A percentile compares a stretch with the other conserved stretches of the same genome.
phyloP scores from a whole-genome alignment of 2,797 vertebrate genomes.

The Gymnothorax javanicus region DNA sequence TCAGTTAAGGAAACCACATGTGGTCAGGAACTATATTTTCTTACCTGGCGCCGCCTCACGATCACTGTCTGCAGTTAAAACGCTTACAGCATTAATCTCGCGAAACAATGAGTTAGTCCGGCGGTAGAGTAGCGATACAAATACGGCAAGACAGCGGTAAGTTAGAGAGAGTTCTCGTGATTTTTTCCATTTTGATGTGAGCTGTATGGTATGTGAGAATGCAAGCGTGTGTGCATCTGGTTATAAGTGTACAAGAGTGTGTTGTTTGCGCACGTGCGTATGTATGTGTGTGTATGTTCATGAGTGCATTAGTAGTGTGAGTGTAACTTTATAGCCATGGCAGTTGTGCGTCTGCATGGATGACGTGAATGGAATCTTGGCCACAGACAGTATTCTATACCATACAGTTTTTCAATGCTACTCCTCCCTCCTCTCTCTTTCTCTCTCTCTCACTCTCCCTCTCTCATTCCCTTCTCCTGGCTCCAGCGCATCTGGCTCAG shows the following conservation, averaged over 20 bases:
- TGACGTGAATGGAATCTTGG: background rate
- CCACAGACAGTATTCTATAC: background rate
- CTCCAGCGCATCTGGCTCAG: background rate
- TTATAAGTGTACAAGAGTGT: background rate
- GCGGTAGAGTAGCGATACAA: too few relatives aligned
- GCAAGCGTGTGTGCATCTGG: background rate
- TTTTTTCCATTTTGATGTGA: too few relatives aligned
- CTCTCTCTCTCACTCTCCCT: background rate
- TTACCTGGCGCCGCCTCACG: too few relatives aligned
- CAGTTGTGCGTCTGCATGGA: background rate
- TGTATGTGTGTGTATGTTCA: background rate
- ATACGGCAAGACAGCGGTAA: too few relatives aligned
- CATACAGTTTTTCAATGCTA: background rate
- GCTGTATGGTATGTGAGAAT: too few relatives aligned
- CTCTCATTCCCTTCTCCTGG: background rate
- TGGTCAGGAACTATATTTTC: too few relatives aligned
- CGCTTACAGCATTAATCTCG: too few relatives aligned
- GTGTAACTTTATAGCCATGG: background rate
- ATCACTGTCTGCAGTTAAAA: too few relatives aligned
- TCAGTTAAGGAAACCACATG: too few relatives aligned
- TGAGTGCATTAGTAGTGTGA: background rate
- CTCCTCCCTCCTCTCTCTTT: background rate
- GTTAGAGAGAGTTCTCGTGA: too few relatives aligned
- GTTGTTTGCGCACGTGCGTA: background rate
- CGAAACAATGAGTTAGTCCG: too few relatives aligned